phyloP scores from a whole-genome alignment of 2,797 vertebrate genomes.

The Hozukius guyotensis region DNA sequence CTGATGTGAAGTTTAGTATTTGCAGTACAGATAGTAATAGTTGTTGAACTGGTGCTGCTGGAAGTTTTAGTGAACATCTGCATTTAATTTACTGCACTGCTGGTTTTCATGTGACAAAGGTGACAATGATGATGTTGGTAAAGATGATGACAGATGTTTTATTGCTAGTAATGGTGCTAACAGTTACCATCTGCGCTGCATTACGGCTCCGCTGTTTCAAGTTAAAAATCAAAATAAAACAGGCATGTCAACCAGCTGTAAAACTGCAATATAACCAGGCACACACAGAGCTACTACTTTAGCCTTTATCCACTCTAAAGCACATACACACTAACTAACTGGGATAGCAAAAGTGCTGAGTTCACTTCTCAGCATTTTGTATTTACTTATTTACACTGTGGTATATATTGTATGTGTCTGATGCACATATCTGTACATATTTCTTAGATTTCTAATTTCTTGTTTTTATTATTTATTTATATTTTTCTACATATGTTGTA shows the following conservation, averaged over 20 bases:
- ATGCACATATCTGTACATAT: too few relatives aligned
- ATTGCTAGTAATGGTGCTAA: constrained; percentile 34
- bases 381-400: too few relatives aligned
- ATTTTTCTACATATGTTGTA: too few relatives aligned
- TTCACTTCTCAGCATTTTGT: too few relatives aligned
- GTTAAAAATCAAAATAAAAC: neutral
- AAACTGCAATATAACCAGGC: constrained; percentile 1
- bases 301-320: neutral
- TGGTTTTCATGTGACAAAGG: constrained; percentile 37
- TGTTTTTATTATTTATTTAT: too few relatives aligned
- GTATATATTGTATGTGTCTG: too few relatives aligned
- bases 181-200: constrained; percentile 41
- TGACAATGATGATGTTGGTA: constrained; percentile 32
- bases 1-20: neutral
- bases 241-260: constrained; percentile 14
- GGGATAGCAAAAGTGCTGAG: neutral
- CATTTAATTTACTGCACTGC: constrained; percentile 21
- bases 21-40: neutral
- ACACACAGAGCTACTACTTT: neutral
- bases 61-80: constrained; percentile 43
- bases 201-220: constrained; percentile 16
- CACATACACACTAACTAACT: neutral
- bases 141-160: constrained; percentile 47
- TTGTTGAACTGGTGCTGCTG: neutral
- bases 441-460: too few relatives aligned